Conservation (phyloP, 92 coral and sea anemone species). For the Epizoanthus stellaris region DNA sequence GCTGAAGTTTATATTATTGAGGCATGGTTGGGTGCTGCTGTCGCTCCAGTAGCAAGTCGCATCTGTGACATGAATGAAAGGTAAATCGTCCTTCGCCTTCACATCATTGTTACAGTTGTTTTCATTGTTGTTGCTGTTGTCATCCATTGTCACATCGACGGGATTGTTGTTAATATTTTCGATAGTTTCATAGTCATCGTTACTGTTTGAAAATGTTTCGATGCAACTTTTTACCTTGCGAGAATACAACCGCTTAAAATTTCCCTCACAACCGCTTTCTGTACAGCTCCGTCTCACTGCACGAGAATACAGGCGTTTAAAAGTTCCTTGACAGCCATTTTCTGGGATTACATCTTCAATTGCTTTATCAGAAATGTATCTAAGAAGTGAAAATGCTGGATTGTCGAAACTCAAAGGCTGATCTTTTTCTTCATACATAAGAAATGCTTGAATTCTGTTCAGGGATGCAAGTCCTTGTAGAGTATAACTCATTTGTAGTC, state of each 20-base stretch:
- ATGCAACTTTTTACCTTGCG: background rate
- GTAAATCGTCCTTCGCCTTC: background rate
- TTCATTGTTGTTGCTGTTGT: background rate
- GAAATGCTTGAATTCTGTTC: conserved; percentile 28
- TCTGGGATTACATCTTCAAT: conserved; percentile 18
- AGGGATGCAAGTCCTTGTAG: conserved; percentile 35
- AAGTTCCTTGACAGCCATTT: conserved; percentile 20
- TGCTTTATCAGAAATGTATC: conserved; percentile 23
- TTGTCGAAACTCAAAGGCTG: conserved; percentile 32
- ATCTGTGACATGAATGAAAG: conserved; percentile 22
- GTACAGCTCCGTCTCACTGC: background rate
- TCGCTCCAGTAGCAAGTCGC: conserved; percentile 36
- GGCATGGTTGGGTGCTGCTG: conserved; percentile 18
- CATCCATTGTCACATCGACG: background rate
- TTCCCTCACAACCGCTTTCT: conserved; percentile 21
- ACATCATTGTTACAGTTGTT: background rate
- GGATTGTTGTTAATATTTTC: background rate
- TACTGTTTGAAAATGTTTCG: background rate
- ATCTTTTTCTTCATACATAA: conserved; percentile 29
- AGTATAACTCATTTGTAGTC: conserved; percentile 33
- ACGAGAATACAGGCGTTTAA: conserved; percentile 33
- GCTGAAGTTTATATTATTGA: conserved; percentile 29
- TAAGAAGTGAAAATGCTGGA: conserved; percentile 36
- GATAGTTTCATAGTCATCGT: background rate
- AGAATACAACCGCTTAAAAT: conserved; percentile 25